Base-by-base conservation (phyloP, 2,888 invertebrate species). In the Drosophila seclusa region DNA sequence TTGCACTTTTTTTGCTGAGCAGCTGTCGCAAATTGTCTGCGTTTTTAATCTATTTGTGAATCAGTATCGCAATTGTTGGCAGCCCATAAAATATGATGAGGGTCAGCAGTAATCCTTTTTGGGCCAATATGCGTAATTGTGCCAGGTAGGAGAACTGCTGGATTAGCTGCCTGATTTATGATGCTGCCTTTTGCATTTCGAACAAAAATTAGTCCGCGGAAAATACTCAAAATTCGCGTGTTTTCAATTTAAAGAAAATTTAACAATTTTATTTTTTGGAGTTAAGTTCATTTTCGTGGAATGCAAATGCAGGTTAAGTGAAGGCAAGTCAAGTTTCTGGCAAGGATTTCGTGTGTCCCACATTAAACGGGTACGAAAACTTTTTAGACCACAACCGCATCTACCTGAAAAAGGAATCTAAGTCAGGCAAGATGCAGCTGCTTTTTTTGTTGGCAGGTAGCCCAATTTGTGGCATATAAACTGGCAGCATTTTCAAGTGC, bases 161-260 rank as follows among this genome's bases (percentile, higher is more conserved):
- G 48, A 68, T 70, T 66, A 27, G 59, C 34, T 55, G 57, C 29
- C 52, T 74, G 69, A 70, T 83, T 78, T 82, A 81, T 76, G 78
- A 16, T 53, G 52, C 65, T 69, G 66, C 68, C 64, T 58, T 36
- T 38, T 13, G 42, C 38, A 29, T 48, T 68, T 68, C 66, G 53
- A 21, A 42, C 36, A 34, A 71, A 82, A 77, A 83, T 83, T 83
- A 69, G 78, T 81, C 82, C 75, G 79, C 67, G 84, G 79, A 87
- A 85, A 85, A 77, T 67, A 87, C 85, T 87, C 54, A 85, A 85
- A 85, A 77, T 50, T 87, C 84, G 89, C 87, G 85, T 82, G 89
- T 10, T 67, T 64, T 48, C 59, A 32, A 7, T 87, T 83, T 55
- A 27, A 11, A 18, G 49, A 71, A 86, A 76, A 68, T 72, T 31